Percentiles rank a stretch among this genome's conserved stretches.
These are phyloP conservation scores for Drosophila antonietae DNA, from an alignment of 2,888 invertebrate genomes.

Conservation along the genomic window DNA sequence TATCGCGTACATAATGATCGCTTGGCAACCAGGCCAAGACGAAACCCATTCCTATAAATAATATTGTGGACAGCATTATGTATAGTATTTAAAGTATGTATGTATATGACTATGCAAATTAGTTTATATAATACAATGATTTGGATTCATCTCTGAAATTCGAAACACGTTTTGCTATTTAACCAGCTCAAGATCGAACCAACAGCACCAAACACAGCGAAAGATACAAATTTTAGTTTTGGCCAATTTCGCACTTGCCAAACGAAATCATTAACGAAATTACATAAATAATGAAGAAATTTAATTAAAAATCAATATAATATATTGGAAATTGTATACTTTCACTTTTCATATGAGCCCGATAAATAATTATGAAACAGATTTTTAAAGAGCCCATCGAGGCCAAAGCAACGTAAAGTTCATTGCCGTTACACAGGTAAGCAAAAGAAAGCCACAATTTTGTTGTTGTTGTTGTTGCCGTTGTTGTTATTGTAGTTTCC, in stretches of 20 bases:
- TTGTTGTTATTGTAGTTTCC: slow-evolving; percentile 18
- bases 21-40: slow-evolving; percentile 74
- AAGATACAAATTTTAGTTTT: slow-evolving; percentile 1
- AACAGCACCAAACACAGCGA: neutral
- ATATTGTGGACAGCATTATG: slow-evolving; percentile 47
- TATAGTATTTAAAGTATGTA: slow-evolving; percentile 26
- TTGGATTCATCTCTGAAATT: slow-evolving; percentile 28
- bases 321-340: slow-evolving; percentile 51
- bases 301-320: slow-evolving; percentile 15
- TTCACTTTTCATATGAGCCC: slow-evolving; percentile 50
- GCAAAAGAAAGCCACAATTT: slow-evolving; percentile 65
- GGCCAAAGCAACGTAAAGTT: slow-evolving; percentile 50
- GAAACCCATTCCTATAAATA: slow-evolving; percentile 81
- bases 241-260: slow-evolving; percentile 21
- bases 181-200: slow-evolving; percentile 19
- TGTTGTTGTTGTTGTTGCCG: slow-evolving; percentile 1
- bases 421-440: slow-evolving; percentile 61
- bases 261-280: slow-evolving; percentile 21
- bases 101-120: slow-evolving; percentile 61
- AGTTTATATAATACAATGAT: slow-evolving; percentile 51
- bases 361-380: slow-evolving; percentile 61
- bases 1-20: slow-evolving; percentile 76
- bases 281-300: neutral
- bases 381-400: slow-evolving; percentile 21
- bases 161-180: slow-evolving; percentile 57